Conservation (phyloP, 2,888 invertebrate genomes). For the Dexiosoma caninum region DNA sequence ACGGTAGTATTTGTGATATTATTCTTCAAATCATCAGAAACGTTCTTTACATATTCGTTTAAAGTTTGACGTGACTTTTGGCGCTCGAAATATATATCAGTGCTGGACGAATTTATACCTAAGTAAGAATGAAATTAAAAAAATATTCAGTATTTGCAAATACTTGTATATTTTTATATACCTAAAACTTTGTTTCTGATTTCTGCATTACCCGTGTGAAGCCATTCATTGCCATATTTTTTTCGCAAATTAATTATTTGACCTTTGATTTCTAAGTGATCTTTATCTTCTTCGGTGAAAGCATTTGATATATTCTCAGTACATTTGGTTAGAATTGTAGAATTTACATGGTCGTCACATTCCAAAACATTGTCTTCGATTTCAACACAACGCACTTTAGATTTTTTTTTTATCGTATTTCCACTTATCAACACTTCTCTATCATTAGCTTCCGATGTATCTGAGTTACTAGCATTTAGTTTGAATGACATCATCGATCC, state of each 20-base stretch:
- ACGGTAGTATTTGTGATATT: conserved; percentile 13
- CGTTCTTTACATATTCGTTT: conserved; percentile 67
- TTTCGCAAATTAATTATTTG: conserved; percentile 80
- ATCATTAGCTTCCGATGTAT: conserved; percentile 14
- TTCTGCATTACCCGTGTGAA: conserved; percentile 79
- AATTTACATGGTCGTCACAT: background rate
- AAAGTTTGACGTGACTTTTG: conserved; percentile 70
- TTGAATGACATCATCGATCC: conserved; percentile 71
- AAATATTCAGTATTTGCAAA: background rate
- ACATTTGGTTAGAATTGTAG: conserved; percentile 11
- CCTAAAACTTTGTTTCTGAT: conserved; percentile 80
- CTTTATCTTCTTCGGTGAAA: conserved; percentile 65
- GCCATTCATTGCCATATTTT: conserved; percentile 82
- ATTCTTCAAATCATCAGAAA: background rate
- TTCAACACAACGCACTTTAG: conserved; percentile 78
- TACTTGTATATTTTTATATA: background rate
- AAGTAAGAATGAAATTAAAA: background rate
- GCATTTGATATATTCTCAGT: conserved; percentile 1
- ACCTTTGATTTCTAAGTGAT: conserved; percentile 81
- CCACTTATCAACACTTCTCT: conserved; percentile 27
- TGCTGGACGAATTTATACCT: conserved; percentile 67
- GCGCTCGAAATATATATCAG: conserved; percentile 59
- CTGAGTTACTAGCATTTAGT: conserved; percentile 62
- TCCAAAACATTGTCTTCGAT: conserved; percentile 69
- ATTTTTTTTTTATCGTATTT: conserved; percentile 68